phyloP scores from a whole-genome alignment of 2,888 invertebrate genomes.

The Aspidapion aeneum region DNA sequence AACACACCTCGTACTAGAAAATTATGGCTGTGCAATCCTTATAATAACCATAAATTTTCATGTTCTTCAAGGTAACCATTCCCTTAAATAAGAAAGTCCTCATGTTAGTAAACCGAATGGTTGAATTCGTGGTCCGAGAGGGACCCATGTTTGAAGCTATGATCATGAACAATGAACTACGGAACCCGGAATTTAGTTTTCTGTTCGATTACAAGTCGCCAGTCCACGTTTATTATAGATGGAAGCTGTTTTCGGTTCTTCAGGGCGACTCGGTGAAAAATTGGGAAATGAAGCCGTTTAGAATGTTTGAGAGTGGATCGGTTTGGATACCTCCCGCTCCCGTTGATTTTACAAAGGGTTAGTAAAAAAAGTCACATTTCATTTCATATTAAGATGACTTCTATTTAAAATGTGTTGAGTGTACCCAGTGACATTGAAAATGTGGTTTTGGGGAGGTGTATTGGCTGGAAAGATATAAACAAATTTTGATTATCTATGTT shows the following conservation, averaged over 20 bases:
- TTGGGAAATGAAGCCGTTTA: conserved; percentile 86
- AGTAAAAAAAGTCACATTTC: too few species aligned
- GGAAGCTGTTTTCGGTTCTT: conserved; percentile 94
- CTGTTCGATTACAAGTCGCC: conserved; percentile 80
- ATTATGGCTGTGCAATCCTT: not conserved
- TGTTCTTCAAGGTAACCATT: too few species aligned
- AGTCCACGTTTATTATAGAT: conserved; percentile 47
- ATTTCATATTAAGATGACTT: too few species aligned
- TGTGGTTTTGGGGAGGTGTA: too few species aligned
- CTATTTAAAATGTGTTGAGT: too few species aligned
- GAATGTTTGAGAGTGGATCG: conserved; percentile 94
- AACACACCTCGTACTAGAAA: too few species aligned
- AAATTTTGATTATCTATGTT: too few species aligned
- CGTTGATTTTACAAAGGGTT: conserved; percentile 84
- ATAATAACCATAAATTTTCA: too few species aligned
- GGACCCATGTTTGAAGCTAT: conserved; percentile 99
- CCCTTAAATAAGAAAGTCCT: conserved; percentile 67
- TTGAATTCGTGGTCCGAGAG: conserved; percentile 97
- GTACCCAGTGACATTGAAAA: too few species aligned
- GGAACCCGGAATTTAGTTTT: conserved; percentile 94
- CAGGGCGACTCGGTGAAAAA: conserved; percentile 88
- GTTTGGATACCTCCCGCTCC: conserved; percentile 94
- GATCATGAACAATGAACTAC: conserved; percentile 96
- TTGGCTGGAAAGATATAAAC: too few species aligned
- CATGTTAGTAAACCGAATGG: conserved; percentile 93